Conservation (phyloP, 2,113 vertebrate species). For the Entomyzon cyanotis region DNA sequence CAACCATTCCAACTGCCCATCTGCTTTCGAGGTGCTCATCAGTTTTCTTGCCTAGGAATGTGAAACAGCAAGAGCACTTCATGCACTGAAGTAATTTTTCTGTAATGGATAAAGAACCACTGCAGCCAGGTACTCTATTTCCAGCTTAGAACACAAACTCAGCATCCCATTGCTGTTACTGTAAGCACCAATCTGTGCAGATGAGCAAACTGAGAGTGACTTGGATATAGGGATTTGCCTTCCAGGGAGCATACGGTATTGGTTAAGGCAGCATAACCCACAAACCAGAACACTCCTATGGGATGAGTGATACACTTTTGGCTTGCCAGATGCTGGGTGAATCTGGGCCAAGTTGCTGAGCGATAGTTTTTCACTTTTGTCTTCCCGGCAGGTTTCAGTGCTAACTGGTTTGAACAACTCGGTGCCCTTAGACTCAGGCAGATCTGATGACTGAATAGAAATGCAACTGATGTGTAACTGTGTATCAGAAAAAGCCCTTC, state of each 20-base stretch:
- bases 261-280: neutral
- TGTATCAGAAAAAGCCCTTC: neutral
- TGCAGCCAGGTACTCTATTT: neutral
- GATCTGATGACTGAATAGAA: neutral
- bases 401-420: neutral
- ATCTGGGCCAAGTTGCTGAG: neutral
- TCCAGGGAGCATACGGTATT: neutral
- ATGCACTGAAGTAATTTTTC: neutral
- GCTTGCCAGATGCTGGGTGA: neutral
- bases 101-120: neutral
- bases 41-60: neutral
- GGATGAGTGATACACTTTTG: neutral
- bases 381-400: neutral
- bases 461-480: neutral
- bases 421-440: neutral
- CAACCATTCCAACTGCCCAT: neutral
- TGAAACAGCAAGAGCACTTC: conserved; percentile 2
- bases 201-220: neutral
- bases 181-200: neutral
- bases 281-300: neutral
- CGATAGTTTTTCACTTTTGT: neutral
- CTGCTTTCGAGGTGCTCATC: conserved; percentile 14
- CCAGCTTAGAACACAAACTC: neutral
- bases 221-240: conserved; percentile 6
- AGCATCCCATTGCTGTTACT: neutral